phyloP scores from a whole-genome alignment of 2,113 vertebrate species.

The Uria lomvia region DNA sequence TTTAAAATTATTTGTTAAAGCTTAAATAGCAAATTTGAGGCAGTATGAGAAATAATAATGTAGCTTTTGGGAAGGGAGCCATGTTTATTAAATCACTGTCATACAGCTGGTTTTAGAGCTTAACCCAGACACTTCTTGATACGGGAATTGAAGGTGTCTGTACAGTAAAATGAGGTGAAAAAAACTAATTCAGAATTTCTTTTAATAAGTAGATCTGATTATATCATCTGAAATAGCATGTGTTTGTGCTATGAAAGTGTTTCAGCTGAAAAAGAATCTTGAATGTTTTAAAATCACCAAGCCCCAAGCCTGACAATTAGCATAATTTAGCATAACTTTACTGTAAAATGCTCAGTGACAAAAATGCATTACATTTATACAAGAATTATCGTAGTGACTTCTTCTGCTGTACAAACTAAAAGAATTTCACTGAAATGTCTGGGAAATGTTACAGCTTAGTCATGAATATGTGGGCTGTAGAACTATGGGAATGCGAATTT shows the following conservation, averaged over 20 bases:
- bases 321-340: constrained; percentile 56
- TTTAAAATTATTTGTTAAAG: neutral
- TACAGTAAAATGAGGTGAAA: neutral
- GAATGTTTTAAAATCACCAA: constrained; percentile 8
- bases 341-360: neutral
- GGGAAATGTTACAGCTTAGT: neutral
- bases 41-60: neutral
- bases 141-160: neutral
- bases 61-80: neutral
- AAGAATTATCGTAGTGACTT: neutral
- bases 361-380: neutral
- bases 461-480: neutral
- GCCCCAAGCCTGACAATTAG: neutral
- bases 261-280: neutral
- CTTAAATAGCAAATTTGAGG: neutral
- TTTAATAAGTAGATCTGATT: neutral
- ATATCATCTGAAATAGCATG: neutral
- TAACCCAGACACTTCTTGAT: neutral
- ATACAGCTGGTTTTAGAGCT: neutral
- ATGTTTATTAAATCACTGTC: neutral
- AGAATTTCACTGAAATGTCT: neutral
- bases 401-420: neutral
- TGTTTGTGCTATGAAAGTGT: neutral
- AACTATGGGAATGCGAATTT: neutral
- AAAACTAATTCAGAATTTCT: neutral